These are phyloP conservation scores for Cepaea nemoralis DNA, from an alignment of 1,140 invertebrate species.

Conservation along the genomic window DNA sequence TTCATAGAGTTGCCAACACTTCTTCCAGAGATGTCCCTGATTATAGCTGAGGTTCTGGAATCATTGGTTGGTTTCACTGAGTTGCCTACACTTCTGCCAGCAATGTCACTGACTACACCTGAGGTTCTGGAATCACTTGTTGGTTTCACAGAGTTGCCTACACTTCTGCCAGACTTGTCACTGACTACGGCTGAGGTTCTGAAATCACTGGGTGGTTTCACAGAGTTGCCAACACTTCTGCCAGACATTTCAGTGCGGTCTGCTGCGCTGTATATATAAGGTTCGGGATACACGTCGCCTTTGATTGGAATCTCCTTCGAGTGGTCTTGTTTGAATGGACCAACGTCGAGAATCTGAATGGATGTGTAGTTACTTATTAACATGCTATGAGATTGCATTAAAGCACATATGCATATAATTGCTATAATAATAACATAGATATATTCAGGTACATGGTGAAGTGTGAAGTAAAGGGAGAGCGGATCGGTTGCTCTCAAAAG, in stretches of 20 bases:
- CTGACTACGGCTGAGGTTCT: no score
- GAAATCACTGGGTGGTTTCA: not conserved
- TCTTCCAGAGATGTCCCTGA: not conserved
- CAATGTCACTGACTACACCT: not conserved
- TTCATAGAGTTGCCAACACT: not conserved
- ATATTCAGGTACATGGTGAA: no score
- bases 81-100: not conserved
- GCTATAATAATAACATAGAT: no score
- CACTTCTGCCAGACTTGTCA: no score
- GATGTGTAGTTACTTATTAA: no score
- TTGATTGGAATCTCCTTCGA: conserved; percentile 4
- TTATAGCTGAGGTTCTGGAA: conserved; percentile 6
- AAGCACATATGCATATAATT: no score
- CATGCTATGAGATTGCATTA: no score
- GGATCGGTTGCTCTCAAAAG: no score
- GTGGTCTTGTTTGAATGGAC: conserved; percentile 2
- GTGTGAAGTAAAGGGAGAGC: no score
- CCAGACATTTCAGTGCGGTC: not conserved
- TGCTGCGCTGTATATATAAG: conserved; percentile 8
- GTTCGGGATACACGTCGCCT: conserved; percentile 17
- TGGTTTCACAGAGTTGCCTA: not conserved
- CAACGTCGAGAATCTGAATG: conserved; percentile 12
- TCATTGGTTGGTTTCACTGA: not conserved
- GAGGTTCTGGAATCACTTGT: not conserved
- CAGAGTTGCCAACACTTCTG: not conserved